Conservation (phyloP, 2,888 invertebrate genomes). For the Ochropleura plecta region DNA sequence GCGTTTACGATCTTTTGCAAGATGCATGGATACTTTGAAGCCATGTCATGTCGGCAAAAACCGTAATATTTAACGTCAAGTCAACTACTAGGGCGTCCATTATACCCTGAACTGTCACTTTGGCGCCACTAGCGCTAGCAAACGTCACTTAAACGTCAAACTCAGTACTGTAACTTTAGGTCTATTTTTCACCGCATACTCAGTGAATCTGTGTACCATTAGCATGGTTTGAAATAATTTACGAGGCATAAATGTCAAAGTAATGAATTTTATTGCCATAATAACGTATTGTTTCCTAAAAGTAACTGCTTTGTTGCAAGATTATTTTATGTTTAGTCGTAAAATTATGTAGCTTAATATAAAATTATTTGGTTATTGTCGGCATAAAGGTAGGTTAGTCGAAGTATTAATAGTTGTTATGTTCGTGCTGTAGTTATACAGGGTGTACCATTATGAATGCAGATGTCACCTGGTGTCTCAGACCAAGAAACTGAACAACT, state of each 20-base stretch:
- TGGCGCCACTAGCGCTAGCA: slow-evolving; percentile 9
- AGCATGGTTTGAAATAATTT: slow-evolving; percentile 37
- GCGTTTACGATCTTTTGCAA: not conserved
- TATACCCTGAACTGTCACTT: not conserved
- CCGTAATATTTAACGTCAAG: not conserved
- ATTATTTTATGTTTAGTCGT: slow-evolving; percentile 34
- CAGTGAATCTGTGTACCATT: slow-evolving; percentile 6
- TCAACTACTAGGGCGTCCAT: not conserved
- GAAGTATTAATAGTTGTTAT: not conserved
- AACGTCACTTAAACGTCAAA: slow-evolving; percentile 28
- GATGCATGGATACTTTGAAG: not conserved
- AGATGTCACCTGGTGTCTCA: too few species aligned
- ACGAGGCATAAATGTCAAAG: slow-evolving; percentile 40
- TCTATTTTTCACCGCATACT: slow-evolving; percentile 8
- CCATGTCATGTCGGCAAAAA: not conserved
- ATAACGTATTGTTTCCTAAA: slow-evolving; percentile 45
- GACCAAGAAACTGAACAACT: too few species aligned
- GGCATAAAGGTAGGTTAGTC: not conserved
- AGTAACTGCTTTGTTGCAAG: slow-evolving; percentile 17
- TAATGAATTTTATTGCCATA: slow-evolving; percentile 51
- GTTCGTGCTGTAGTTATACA: too few species aligned
- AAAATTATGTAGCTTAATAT: slow-evolving; percentile 25
- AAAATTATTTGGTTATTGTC: slow-evolving; percentile 7
- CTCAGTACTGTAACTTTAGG: not conserved
- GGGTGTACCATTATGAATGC: too few species aligned